A percentile compares a stretch with the other conserved stretches of the same genome.
Evolutionary conservation across 2,797 vertebrate species (phyloP).

Genomic region (Tamandua tetradactyla): DNA sequence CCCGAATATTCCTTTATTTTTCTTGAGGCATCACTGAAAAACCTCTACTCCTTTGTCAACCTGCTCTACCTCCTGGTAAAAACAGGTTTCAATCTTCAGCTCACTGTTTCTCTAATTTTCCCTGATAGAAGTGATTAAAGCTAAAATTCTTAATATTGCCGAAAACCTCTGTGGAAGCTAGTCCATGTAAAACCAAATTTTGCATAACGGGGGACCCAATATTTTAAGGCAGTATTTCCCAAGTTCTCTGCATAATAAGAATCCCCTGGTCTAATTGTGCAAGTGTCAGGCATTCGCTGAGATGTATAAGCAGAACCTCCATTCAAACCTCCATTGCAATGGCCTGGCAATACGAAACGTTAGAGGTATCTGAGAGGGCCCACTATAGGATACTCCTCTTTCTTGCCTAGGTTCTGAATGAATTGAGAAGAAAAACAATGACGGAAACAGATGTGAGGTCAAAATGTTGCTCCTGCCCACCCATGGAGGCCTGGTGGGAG

Average conservation of each 20-base stretch:
- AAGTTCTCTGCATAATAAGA: neutral
- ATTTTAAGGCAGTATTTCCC: neutral
- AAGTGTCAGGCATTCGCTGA: neutral
- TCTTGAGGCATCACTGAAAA: neutral
- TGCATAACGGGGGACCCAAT: neutral
- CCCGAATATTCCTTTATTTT: neutral
- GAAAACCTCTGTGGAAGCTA: neutral
- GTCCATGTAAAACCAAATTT: too few species aligned
- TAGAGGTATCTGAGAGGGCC: too few species aligned
- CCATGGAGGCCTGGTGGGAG: neutral
- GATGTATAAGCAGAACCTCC: accelerated
- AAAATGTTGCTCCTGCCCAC: neutral
- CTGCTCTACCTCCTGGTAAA: neutral
- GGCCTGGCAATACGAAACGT: neutral
- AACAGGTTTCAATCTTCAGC: neutral
- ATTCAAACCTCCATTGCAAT: accelerated
- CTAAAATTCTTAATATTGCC: neutral
- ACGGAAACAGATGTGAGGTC: neutral
- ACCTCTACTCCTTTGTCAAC: accelerated
- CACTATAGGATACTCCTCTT: neutral
- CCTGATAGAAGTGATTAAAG: neutral
- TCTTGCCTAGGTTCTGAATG: neutral
- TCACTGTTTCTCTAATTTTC: neutral
- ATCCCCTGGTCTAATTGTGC: neutral
- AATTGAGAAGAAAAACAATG: neutral